A percentile compares a stretch with the other conserved stretches of the same genome.
phyloP scores from a whole-genome alignment of 2,888 invertebrate species.

The Platycnemis pennipes region DNA sequence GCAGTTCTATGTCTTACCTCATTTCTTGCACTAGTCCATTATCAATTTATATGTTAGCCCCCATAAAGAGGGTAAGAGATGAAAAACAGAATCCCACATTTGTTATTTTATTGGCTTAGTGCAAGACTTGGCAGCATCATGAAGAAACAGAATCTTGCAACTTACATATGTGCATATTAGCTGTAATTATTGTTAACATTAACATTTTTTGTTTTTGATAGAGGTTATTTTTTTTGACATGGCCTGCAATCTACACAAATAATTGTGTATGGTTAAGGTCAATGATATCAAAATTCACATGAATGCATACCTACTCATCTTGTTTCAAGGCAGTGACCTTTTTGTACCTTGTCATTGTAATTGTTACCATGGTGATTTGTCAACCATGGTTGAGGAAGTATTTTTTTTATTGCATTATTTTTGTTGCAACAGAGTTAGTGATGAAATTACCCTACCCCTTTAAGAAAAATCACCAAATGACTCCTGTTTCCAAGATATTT shows the following conservation, averaged over 20 bases:
- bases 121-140: no score
- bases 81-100: no score
- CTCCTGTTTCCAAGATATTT: constrained; percentile 39
- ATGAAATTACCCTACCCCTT: neutral
- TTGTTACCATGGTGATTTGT: neutral
- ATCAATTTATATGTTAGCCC: no score
- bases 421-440: neutral
- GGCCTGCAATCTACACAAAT: neutral
- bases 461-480: neutral
- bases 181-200: no score
- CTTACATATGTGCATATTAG: no score
- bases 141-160: neutral
- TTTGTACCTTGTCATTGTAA: neutral
- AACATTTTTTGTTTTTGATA: neutral
- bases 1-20: no score
- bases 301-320: neutral
- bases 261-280: neutral
- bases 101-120: no score
- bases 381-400: neutral
- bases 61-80: no score
- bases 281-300: neutral
- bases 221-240: neutral
- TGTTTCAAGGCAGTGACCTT: neutral
- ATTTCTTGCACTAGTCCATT: no score
- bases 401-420: neutral